phyloP scores from a whole-genome alignment of 2,113 vertebrate genomes.

The Asarcornis scutulata region DNA sequence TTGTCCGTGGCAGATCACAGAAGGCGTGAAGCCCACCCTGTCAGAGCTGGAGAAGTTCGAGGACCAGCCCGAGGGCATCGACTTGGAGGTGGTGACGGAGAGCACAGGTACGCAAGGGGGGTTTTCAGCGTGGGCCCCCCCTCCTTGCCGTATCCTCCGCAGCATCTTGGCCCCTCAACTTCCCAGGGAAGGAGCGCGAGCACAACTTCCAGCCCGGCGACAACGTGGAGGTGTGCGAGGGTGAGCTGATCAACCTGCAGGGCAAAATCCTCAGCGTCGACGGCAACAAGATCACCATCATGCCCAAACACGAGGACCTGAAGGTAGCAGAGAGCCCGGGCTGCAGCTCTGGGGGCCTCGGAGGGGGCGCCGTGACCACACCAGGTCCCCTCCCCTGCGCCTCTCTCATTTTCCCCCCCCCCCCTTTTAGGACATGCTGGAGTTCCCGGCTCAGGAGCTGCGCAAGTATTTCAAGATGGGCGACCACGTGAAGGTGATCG shows the following conservation, averaged over 20 bases:
- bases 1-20: conserved; percentile 83
- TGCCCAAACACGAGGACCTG: conserved; percentile 96
- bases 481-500: conserved; percentile 96
- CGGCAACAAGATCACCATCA: conserved; percentile 96
- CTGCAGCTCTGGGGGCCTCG: accelerated
- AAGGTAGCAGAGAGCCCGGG: conserved; percentile 76
- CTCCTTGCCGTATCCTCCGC: accelerated
- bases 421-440: conserved; percentile 86
- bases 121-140: accelerated
- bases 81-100: conserved; percentile 95
- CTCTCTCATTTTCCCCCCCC: accelerated
- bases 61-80: conserved; percentile 95
- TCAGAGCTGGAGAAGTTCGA: conserved; percentile 97
- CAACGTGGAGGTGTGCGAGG: conserved; percentile 97
- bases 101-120: conserved; percentile 77
- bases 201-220: conserved; percentile 95
- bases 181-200: conserved; percentile 90
- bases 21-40: conserved; percentile 93
- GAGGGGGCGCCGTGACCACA: too few species aligned
- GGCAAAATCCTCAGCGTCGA: conserved; percentile 96
- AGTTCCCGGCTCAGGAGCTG: conserved; percentile 94
- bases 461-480: conserved; percentile 97
- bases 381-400: accelerated
- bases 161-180: accelerated
- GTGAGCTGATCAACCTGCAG: conserved; percentile 95